A percentile compares a stretch with the other conserved stretches of the same genome.
These are phyloP conservation scores for Heliconius melpomene DNA, from an alignment of 1,140 invertebrate genomes.

Conservation along the genomic window DNA sequence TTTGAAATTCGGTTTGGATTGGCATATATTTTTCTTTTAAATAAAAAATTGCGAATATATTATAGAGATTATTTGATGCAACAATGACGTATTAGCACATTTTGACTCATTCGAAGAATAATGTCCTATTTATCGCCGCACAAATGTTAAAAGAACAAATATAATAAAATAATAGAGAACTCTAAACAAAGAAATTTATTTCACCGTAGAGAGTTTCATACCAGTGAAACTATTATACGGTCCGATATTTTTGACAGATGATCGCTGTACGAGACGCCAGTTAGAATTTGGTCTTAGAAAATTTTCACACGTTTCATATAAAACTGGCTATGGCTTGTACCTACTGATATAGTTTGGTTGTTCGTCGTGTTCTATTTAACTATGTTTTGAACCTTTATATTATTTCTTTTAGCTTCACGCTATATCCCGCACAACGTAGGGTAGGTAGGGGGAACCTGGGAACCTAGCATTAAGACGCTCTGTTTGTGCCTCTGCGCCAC, in stretches of 20 bases:
- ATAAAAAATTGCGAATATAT: background rate
- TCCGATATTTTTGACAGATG: background rate
- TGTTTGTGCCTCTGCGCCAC: background rate
- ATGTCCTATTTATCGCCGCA: too few species aligned
- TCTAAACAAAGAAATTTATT: background rate
- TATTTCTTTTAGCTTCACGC: too few species aligned
- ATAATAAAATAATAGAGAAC: background rate
- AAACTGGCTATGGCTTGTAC: too few species aligned
- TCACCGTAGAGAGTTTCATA: background rate
- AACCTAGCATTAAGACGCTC: too few species aligned
- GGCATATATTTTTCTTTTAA: background rate
- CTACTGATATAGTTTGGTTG: too few species aligned
- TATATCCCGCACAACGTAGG: too few species aligned
- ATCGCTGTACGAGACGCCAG: background rate
- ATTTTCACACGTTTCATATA: background rate
- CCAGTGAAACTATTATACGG: background rate
- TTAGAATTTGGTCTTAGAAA: background rate
- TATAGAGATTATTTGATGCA: too few species aligned
- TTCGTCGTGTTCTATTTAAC: too few species aligned
- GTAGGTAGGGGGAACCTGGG: too few species aligned
- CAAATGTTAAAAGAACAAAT: background rate
- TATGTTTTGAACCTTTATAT: too few species aligned
- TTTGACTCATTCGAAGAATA: too few species aligned
- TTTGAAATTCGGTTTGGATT: background rate
- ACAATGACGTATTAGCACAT: too few species aligned